Percentiles rank a stretch among this genome's conserved stretches.
Conservation (phyloP, 2,113 vertebrate species). For the Anguilla japonica region DNA sequence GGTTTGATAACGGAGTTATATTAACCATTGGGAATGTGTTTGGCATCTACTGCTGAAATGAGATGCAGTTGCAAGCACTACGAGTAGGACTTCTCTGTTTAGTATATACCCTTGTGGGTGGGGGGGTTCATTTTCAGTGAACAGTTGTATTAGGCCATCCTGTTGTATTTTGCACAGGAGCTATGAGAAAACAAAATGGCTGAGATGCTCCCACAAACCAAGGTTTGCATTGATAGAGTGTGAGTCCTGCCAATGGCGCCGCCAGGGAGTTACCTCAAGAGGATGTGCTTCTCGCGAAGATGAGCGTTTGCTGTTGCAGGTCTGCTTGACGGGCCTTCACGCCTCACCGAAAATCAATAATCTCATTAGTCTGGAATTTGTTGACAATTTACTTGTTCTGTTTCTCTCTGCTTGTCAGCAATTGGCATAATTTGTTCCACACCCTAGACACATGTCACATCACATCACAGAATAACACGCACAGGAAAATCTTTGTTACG, state of each 20-base stretch:
- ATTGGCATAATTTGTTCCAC: neutral
- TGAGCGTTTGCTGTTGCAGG: neutral
- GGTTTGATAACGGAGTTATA: neutral
- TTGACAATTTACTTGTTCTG: neutral
- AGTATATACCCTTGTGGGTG: neutral
- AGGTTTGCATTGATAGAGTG: neutral
- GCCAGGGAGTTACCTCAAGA: neutral
- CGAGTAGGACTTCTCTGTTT: neutral
- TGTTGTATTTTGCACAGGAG: neutral
- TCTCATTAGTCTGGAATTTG: constrained; percentile 9
- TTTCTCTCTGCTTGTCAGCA: neutral
- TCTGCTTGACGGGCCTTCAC: neutral
- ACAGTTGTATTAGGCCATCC: neutral
- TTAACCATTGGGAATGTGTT: neutral
- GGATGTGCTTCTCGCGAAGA: neutral
- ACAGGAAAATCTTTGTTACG: neutral
- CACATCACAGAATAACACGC: neutral
- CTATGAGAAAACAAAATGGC: neutral
- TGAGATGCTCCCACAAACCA: neutral
- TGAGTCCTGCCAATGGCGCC: neutral
- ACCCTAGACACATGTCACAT: neutral
- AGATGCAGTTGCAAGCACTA: neutral
- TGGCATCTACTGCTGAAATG: neutral
- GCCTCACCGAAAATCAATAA: neutral
- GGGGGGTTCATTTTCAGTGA: neutral